Conservation (phyloP, 2,888 invertebrate species). For the Agyllia agylla region DNA sequence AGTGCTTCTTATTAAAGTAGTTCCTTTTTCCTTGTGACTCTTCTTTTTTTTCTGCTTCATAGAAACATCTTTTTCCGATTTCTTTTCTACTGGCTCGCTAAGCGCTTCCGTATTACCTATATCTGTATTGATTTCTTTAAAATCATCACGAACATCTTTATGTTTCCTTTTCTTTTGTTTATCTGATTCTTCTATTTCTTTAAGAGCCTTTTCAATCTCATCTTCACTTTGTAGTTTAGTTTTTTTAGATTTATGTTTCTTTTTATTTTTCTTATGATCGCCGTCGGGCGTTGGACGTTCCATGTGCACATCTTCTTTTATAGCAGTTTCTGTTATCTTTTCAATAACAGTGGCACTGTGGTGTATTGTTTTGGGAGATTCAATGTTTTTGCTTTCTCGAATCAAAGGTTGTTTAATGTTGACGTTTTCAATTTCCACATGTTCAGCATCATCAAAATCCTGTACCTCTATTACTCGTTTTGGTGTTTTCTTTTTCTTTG, state of each 20-base stretch:
- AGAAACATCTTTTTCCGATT: conserved; percentile 64
- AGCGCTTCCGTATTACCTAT: conserved; percentile 43
- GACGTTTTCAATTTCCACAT: neutral
- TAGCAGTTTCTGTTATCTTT: conserved; percentile 80
- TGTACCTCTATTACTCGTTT: conserved; percentile 87
- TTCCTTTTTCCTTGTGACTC: conserved; percentile 76
- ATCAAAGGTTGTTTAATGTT: neutral
- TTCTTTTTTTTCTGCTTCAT: conserved; percentile 82
- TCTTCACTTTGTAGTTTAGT: conserved; percentile 83
- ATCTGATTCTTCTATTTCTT: conserved; percentile 86
- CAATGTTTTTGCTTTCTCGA: conserved; percentile 31
- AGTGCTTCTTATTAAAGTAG: neutral
- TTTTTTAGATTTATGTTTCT: conserved; percentile 86
- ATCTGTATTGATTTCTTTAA: conserved; percentile 79
- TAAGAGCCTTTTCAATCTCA: conserved; percentile 87
- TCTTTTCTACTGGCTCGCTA: neutral
- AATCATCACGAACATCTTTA: conserved; percentile 82
- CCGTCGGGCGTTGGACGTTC: conserved; percentile 78
- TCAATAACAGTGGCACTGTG: conserved; percentile 84
- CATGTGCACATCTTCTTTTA: conserved; percentile 53
- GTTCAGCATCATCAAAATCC: conserved; percentile 83
- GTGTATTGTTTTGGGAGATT: conserved; percentile 82
- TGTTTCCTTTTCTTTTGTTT: conserved; percentile 85
- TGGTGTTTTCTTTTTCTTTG: conserved; percentile 85
- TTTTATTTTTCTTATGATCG: conserved; percentile 84